Evolutionary conservation across 2,113 vertebrate genomes (phyloP).

Genomic region (Gymnogyps californianus): DNA sequence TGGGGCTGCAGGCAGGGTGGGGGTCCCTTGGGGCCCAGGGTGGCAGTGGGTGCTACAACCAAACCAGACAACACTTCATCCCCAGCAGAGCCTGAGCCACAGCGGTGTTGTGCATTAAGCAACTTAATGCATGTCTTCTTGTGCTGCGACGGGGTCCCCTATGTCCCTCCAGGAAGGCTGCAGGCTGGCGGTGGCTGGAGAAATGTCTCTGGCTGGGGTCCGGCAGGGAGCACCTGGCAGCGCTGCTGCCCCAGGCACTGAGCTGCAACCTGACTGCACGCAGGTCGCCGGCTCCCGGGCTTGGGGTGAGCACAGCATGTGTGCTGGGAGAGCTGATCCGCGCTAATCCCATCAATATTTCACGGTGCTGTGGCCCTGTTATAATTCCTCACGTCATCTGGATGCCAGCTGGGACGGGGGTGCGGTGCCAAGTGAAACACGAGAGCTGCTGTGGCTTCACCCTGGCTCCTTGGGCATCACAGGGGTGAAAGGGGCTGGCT

Average conservation of each 20-base stretch:
- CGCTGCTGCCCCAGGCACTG: accelerated
- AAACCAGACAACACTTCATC: background rate
- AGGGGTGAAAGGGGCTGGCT: background rate
- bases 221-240: background rate
- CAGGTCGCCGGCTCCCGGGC: background rate
- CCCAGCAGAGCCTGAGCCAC: background rate
- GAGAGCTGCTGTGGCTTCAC: background rate
- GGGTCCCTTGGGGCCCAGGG: background rate
- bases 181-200: background rate
- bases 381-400: background rate
- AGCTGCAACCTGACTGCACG: background rate
- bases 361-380: background rate
- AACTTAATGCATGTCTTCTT: accelerated
- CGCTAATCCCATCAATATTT: conserved; percentile 50
- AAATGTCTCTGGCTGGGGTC: background rate
- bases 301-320: background rate
- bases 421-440: background rate
- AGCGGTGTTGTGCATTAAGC: background rate
- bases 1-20: background rate
- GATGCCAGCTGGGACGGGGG: background rate
- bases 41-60: background rate
- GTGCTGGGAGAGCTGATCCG: conserved; percentile 27
- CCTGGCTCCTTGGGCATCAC: background rate
- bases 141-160: accelerated
- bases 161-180: background rate